Base-by-base conservation (phyloP, 1,140 invertebrate genomes). In the Drosophila biarmipes region DNA sequence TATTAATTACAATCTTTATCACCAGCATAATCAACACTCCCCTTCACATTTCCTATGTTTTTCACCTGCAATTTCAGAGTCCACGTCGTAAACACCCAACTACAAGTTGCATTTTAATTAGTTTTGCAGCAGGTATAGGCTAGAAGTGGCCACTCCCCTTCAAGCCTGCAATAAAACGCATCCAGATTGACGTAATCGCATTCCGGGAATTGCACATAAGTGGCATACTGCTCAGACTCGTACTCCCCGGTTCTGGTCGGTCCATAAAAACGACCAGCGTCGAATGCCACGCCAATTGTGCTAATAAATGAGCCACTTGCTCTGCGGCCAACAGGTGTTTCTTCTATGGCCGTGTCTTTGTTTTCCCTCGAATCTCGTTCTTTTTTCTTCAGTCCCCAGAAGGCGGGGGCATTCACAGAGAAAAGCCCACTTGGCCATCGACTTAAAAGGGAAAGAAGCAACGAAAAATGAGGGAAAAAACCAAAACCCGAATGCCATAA, bases 241-340 rank as follows among this genome's bases (percentile, higher is more conserved):
- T 31, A 31, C 46, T 27, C 7, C 61, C 29, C 10, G 56, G 24
- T 49, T 54, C 56, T 57, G 8, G 52, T 29, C 21, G 17, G 27
- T 29, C 53, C 53, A 58, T 58, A 62, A 56, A 62, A 73, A 54
- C 42, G 24, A 11, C n/a, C 12, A 46, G 51, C 37, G 27, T 52
- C 48, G 45, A 58, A 73, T 76, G 62, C 61, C 66, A 79, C 37
- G 63, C 52, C 81, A 86, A 86, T 78, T 67, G 78, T 56, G 68
- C 68, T 71, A 73, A 74, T 80, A 80, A 80, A 86, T 69, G 49
- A 77, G 55, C 56, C 45, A 86, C 69, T 75, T 80, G 80, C 72
- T 85, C 52, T 56, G 42, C 42, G 45, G 40, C 74, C 72, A 75
- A 80, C 82, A 87, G 82, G 78, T 86, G 69, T 80, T 48, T 37